Base-by-base conservation (phyloP, 2,113 vertebrate species). In the Arenaria interpres region DNA sequence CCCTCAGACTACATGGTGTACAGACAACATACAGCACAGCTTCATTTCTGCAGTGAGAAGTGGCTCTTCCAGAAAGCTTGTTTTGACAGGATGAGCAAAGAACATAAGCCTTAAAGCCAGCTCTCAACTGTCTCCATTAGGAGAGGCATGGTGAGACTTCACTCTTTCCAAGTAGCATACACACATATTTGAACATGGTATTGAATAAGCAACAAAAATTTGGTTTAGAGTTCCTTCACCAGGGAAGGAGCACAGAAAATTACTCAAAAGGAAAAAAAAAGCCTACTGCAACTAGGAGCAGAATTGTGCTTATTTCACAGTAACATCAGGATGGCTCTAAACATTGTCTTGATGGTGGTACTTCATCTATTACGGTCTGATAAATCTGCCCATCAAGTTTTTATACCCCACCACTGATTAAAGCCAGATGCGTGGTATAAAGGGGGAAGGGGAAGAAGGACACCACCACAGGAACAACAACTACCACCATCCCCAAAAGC, bases 11-110 rank as follows among this genome's bases (percentile, higher is more conserved):
- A 51, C 13, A 13, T 51, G 50, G 50, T 14, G 23, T 30, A 30
- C 17, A 43, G 32, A 11, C 7, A 13, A 4, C 1, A 2, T 2
- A 5, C 3, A n/a, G 19, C 3, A 11, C 3, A 25, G 10, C 12
- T 51, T 37, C 6, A 14, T 33, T 57, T 14, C 51, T 57, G 10
- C 7, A 28, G 13, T 2, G 4, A 9, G 3, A 20, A 28, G 10
- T 0, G 3, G 43, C 45, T 62, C 43, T 45, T 60, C 9, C 6
- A 28, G 35, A 51, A 64, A n/a, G 13, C 17, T 7, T 12, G 5
- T 7, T 27, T 24, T 8, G 17, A 27, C 0, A 10, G 13, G 32
- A 63, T 8, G 24, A 6, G 4, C 27, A 30, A 75, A 48, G 14
- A 83, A 30, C 12, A 9, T 7, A 59, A 62, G 17, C 12, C 21